A percentile compares a stretch with the other conserved stretches of the same genome.
phyloP scores from a whole-genome alignment of 2,888 invertebrate genomes.

The Ceramica pisi region DNA sequence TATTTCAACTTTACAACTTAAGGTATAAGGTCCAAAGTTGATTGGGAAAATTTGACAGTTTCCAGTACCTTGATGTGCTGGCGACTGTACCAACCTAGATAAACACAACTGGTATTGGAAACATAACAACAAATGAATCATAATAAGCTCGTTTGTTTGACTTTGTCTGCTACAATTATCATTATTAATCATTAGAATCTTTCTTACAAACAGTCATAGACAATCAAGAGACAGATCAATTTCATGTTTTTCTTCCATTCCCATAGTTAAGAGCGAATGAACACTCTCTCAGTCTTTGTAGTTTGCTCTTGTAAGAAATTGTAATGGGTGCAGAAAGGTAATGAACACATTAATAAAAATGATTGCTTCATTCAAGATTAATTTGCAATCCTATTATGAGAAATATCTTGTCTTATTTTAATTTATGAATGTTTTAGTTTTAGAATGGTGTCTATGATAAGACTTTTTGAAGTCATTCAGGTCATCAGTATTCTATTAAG shows the following conservation, averaged over 20 bases:
- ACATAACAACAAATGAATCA: constrained; percentile 16
- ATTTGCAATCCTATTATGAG: background rate
- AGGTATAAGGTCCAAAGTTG: no score
- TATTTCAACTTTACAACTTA: no score
- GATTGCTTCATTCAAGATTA: background rate
- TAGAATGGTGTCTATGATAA: no score
- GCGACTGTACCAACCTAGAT: no score
- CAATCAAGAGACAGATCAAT: constrained; percentile 34
- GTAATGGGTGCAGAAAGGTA: background rate
- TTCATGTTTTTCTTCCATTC: constrained; percentile 43
- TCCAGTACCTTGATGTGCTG: no score
- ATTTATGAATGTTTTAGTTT: background rate
- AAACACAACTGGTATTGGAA: constrained; percentile 23
- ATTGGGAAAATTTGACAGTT: no score
- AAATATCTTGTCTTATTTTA: background rate
- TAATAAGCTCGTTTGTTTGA: background rate
- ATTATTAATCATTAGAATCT: constrained; percentile 20
- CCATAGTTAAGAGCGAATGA: constrained; percentile 27
- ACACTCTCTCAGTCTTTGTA: constrained; percentile 33
- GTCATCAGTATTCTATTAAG: no score
- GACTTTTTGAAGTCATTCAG: no score
- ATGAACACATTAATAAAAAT: constrained; percentile 29
- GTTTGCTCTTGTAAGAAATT: constrained; percentile 20
- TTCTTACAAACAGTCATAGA: constrained; percentile 30
- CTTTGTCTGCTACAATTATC: background rate